A percentile compares a stretch with the other conserved stretches of the same genome.
phyloP scores from a whole-genome alignment of 2,888 invertebrate species.

The Galerucella nymphaeae region DNA sequence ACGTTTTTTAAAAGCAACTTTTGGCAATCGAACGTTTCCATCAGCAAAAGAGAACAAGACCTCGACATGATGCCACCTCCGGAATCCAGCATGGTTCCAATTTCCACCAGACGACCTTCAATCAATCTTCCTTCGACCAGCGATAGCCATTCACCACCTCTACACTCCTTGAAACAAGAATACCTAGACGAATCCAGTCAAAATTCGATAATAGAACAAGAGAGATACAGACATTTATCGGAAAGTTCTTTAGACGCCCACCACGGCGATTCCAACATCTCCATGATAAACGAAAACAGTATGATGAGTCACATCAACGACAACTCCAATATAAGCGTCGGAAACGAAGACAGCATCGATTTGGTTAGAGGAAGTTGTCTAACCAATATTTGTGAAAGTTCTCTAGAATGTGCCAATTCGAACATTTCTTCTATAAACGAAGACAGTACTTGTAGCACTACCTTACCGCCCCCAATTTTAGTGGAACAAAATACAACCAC shows the following conservation, averaged over 20 bases:
- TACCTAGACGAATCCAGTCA: slow-evolving; percentile 80
- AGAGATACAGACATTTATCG: slow-evolving; percentile 62
- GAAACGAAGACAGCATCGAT: slow-evolving; percentile 59
- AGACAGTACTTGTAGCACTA: slow-evolving; percentile 53
- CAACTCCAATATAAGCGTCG: slow-evolving; percentile 59
- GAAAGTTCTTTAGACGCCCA: slow-evolving; percentile 65
- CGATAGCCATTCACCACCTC: slow-evolving; percentile 69
- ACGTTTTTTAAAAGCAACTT: slow-evolving; percentile 51
- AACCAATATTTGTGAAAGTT: slow-evolving; percentile 59
- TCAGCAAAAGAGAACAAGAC: slow-evolving; percentile 68
- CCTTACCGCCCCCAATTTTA: slow-evolving; percentile 35
- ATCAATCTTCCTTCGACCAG: slow-evolving; percentile 68
- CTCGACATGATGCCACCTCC: slow-evolving; percentile 79
- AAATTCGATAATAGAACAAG: slow-evolving; percentile 67
- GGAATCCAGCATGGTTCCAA: slow-evolving; percentile 70
- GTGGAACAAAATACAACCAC: slow-evolving; percentile 23
- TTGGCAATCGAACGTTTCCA: slow-evolving; percentile 57
- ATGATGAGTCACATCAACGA: slow-evolving; percentile 56
- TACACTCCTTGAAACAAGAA: slow-evolving; percentile 73
- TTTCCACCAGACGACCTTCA: slow-evolving; percentile 72
- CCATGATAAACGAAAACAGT: slow-evolving; percentile 64
- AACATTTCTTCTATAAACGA: slow-evolving; percentile 54
- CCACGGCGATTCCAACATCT: slow-evolving; percentile 62
- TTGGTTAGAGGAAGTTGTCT: slow-evolving; percentile 43
- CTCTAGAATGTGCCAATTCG: slow-evolving; percentile 54